These are phyloP conservation scores for Vanessa tameamea DNA, from an alignment of 1,140 invertebrate genomes.

Conservation along the genomic window DNA sequence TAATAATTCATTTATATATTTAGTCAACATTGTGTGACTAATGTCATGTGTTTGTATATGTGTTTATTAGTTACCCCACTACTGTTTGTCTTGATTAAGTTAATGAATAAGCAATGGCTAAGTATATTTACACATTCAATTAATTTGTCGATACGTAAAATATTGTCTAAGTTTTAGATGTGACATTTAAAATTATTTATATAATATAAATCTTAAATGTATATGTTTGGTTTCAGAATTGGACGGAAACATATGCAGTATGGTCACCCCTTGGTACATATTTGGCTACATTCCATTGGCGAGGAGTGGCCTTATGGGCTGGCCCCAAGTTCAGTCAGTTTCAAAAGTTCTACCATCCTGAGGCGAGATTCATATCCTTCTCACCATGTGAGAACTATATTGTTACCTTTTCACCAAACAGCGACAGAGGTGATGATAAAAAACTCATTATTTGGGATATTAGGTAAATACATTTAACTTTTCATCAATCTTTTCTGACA, in stretches of 20 bases:
- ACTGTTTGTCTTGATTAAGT: too few relatives aligned
- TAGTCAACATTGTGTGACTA: too few relatives aligned
- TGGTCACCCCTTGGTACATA: constrained; percentile 99
- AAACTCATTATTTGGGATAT: constrained; percentile 97
- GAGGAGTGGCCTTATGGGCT: constrained; percentile 98
- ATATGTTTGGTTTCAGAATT: constrained; percentile 83
- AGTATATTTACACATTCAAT: too few relatives aligned
- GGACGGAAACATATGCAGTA: constrained; percentile 97
- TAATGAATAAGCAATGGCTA: too few relatives aligned
- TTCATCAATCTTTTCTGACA: too few relatives aligned
- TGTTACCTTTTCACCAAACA: constrained; percentile 93
- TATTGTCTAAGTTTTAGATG: too few relatives aligned
- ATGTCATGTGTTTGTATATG: too few relatives aligned
- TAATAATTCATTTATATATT: too few relatives aligned
- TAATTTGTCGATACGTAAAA: too few relatives aligned
- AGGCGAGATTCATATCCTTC: constrained; percentile 98
- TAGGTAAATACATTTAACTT: constrained; percentile 72
- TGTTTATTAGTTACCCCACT: too few relatives aligned
- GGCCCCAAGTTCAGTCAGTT: constrained; percentile 96
- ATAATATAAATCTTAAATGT: too few relatives aligned
- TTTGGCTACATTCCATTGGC: constrained; percentile 96
- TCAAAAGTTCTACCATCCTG: constrained; percentile 93
- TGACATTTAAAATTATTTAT: too few relatives aligned
- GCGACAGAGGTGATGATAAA: constrained; percentile 85
- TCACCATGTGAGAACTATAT: constrained; percentile 98